Base-by-base conservation (phyloP, 2,888 invertebrate genomes). In the Ochropleura leucogaster region DNA sequence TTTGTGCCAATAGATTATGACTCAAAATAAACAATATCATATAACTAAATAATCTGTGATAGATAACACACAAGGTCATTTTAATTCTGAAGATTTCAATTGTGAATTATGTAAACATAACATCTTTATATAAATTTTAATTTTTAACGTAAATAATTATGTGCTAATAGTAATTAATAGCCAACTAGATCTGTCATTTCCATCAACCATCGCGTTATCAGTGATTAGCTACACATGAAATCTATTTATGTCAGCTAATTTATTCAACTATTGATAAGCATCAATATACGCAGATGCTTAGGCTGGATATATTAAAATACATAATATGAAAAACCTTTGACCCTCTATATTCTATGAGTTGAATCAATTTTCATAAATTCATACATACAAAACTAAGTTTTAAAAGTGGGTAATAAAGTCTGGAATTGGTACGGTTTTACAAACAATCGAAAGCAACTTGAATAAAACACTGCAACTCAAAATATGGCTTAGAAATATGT, bases 351-450 rank as follows among this genome's bases (percentile, higher is more conserved):
- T 67, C 6, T 65, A 18, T 20, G 40, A 66, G 9, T 40, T 20
- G 3, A 69, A n/a, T n/a, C 6, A 7, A 68, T n/a, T 46, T 8
- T 68, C 10, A 3, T 8, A 69, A 30, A 30, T 30, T 30, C n/a
- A 47, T 5, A 49, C 18, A 30, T 46, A n/a, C 73, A 46, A 55
- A 74, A 55, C 3, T 46, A 55, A 2, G 18, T 44, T 44, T 7
- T 51, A 70, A 4, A 20, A 44, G 16, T 16, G 74, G 40, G 55
- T 55, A 40, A 44, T 0, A 20, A 12, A 73, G 51, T 53, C 20
- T 59, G 20, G 49, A 49, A 64, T 59, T 42, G n/a, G 44, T 81
- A 65, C 59, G 59, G 81, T 80, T 80, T 57, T 63, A 16, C 4
- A 51, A 30, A 49, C 42, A 74, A 3, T 40, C 8, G 12, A 12